Base-by-base conservation (phyloP, 2,888 invertebrate species). In the Hydrotaea cyrtoneurina region DNA sequence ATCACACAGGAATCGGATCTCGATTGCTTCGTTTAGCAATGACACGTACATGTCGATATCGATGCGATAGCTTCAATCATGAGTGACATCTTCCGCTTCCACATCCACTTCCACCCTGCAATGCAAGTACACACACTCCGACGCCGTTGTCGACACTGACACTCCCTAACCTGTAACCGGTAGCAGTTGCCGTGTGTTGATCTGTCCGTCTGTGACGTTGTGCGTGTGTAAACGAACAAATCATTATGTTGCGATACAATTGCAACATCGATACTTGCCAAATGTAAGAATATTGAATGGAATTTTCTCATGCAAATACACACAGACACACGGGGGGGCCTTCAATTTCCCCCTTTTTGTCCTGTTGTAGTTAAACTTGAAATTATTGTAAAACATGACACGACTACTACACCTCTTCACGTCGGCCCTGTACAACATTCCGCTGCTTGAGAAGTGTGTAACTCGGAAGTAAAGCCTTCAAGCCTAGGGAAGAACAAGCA, bases 1-100 rank as follows among this genome's bases (percentile, higher is more conserved):
- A 72, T 75, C 75, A 71, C 43, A 69, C 62, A 17, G 71, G 50
- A 82, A 73, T 73, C 77, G 53, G 66, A 78, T 82, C 80, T 80
- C 80, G 82, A 77, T 82, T 79, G 78, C 72, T 86, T 86, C 75
- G 69, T 82, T 85, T 88, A 87, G 87, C 88, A 88, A 88, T 89
- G 89, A 89, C 90, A 90, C 88, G 89, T 89, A 83, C 73, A 73
- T 71, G 71, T 86, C 75, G 75, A 75, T 86, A 82, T 85, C 82
- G 80, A 79, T 77, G 26, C 82, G 82, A 86, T 84, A 86, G 81
- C 89, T 89, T 88, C 88, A 89, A 89, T 90, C 89, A 89, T 87
- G 89, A 90, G 90, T 90, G 89, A 89, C 90, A 89, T 89, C 89
- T 90, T 90, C 90, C 90, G 89, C 86, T 90, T 88, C 88, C 83